Base-by-base conservation (phyloP, 35 echinoderm and acorn worm species). In the Nesometra sesokonis region DNA sequence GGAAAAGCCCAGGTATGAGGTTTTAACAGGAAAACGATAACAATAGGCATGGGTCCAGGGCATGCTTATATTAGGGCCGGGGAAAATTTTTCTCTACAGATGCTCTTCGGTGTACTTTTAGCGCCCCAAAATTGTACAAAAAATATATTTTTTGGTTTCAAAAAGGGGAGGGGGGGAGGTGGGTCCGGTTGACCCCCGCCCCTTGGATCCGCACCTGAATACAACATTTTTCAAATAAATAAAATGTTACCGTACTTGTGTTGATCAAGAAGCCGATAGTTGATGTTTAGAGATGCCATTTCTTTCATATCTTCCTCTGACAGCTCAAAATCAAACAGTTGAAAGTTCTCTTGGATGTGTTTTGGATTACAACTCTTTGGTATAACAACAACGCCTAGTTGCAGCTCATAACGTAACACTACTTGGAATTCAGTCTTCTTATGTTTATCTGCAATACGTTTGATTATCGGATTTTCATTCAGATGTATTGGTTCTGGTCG, bases 321-420 rank as follows among this genome's bases (percentile, higher is more conserved):
- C 79, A 80, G 27, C 17, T 80, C 32, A n/a, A 80, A 80, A n/a
- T 80, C 79, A 80, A 80, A 80, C 11, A 80, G 13, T 11, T 83
- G 33, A 83, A 83, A 36, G 35, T 83, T 83, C 37, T 83, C 81
- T 4, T n/a, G n/a, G 3, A 83, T 83, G 17, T 38, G 32, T 35
- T 37, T 83, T 37, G 2, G 34, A 30, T 34, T 83, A 4, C 11
- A 27, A 39, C 81, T 83, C 35, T 83, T 83, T 83, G 81, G 81
- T 37, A 83, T 83, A 38, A 83, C 81, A 17, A 39, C 81, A 11
- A 83, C 36, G 37, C 81, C 81, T 5, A 35, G 11, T 39, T 83
- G 34, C 9, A 83, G n/a, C 15, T 83, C 34, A n/a, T 36, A 83
- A 0, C 81, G 81, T 3, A 83, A 23, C 27, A 83, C 34, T 13